Percentiles rank a stretch among this genome's conserved stretches.
These are phyloP conservation scores for Apocrypta bakeri DNA, from an alignment of 1,140 invertebrate species.

Conservation along the genomic window DNA sequence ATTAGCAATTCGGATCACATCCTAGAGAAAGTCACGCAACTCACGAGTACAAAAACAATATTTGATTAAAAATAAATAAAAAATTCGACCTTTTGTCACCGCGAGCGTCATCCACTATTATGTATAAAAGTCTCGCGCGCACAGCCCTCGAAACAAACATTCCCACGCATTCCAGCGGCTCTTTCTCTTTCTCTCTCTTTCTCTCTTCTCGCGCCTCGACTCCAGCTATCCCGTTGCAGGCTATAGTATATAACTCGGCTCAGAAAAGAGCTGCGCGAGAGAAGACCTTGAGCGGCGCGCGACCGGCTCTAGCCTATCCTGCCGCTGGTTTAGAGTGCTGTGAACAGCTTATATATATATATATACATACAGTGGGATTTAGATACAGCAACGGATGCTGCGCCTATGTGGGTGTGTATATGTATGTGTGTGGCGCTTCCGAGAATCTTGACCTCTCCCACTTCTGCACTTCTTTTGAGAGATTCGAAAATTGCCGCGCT, in stretches of 20 bases:
- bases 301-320: not conserved
- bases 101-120: not conserved
- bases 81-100: not conserved
- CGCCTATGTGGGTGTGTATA: too few species aligned
- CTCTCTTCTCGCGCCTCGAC: not conserved
- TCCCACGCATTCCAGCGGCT: slow-evolving; percentile 50
- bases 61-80: slow-evolving; percentile 19
- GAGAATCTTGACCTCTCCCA: not conserved
- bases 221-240: slow-evolving; percentile 15
- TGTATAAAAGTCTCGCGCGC: not conserved
- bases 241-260: not conserved
- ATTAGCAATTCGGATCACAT: too few species aligned
- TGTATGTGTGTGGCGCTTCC: not conserved
- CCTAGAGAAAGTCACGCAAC: too few species aligned
- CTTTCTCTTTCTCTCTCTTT: not conserved
- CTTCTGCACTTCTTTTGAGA: not conserved
- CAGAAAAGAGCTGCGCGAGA: not conserved
- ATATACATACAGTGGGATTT: not conserved
- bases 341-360: not conserved
- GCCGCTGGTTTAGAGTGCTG: not conserved
- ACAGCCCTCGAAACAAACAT: slow-evolving; percentile 45
- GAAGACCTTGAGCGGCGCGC: not conserved
- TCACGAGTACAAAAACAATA: not conserved
- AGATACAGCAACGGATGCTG: not conserved
- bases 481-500: not conserved